A percentile compares a stretch with the other conserved stretches of the same genome.
Conservation (phyloP, 2,113 vertebrate species). For the Turnix velox region DNA sequence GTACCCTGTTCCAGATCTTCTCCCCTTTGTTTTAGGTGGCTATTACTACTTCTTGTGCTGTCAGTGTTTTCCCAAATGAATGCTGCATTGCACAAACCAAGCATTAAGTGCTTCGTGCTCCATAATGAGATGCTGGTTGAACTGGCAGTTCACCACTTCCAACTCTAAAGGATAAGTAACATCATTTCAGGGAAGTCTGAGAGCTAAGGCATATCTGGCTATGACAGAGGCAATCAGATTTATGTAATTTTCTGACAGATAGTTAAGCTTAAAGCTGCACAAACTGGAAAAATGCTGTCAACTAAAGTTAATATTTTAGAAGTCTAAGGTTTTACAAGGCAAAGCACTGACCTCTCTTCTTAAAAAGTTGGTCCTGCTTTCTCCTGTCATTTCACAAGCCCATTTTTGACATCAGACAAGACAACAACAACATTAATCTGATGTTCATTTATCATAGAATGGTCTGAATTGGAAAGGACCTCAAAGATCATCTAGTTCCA, state of each 20-base stretch:
- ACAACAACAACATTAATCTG: background rate
- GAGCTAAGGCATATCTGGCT: constrained; percentile 10
- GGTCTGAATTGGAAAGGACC: too few relatives aligned
- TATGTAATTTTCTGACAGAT: constrained; percentile 55
- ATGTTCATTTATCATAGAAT: too few relatives aligned
- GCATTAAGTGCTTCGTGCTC: background rate
- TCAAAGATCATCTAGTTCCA: too few relatives aligned
- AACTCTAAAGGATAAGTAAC: background rate
- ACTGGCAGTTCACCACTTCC: background rate
- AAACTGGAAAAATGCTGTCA: constrained; percentile 14
- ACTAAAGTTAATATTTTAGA: constrained; percentile 24
- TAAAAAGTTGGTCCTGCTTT: background rate
- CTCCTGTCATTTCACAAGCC: background rate
- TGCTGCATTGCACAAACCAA: accelerated
- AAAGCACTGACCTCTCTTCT: background rate
- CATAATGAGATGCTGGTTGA: background rate
- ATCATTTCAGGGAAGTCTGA: background rate
- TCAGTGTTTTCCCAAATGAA: background rate
- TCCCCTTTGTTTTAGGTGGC: background rate
- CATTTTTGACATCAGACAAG: background rate
- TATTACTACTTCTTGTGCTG: background rate
- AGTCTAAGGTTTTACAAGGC: background rate
- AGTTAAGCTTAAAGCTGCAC: constrained; percentile 37
- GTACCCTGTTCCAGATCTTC: too few relatives aligned
- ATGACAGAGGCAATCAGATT: constrained; percentile 44